phyloP scores from a whole-genome alignment of 1,140 invertebrate genomes.

The Drosophila gunungcola region DNA sequence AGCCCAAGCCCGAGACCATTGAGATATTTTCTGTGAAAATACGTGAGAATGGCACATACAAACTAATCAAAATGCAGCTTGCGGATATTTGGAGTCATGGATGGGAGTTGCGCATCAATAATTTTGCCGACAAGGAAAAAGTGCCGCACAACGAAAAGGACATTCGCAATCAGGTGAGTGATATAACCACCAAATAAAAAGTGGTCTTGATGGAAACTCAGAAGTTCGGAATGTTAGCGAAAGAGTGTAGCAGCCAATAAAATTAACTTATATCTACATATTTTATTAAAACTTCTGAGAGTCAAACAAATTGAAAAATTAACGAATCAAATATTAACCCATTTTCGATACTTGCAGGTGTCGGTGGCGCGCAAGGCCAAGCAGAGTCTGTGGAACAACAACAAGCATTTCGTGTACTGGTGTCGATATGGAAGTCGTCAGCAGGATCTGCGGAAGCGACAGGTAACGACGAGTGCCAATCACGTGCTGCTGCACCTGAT shows the following conservation, averaged over 20 bases:
- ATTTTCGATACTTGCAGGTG: slow-evolving; percentile 40
- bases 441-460: slow-evolving; percentile 87
- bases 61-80: slow-evolving; percentile 87
- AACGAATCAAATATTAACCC: background rate
- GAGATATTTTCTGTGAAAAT: slow-evolving; percentile 88
- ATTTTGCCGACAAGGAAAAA: slow-evolving; percentile 89
- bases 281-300: too few relatives aligned
- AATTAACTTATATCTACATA: too few relatives aligned
- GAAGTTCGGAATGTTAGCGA: too few relatives aligned
- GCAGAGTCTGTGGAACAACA: slow-evolving; percentile 87
- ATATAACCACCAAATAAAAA: background rate
- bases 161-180: slow-evolving; percentile 87
- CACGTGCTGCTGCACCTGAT: slow-evolving; percentile 76
- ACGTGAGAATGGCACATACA: slow-evolving; percentile 87
- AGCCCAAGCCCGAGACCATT: slow-evolving; percentile 89
- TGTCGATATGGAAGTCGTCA: slow-evolving; percentile 88
- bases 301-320: too few relatives aligned
- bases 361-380: slow-evolving; percentile 82
- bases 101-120: slow-evolving; percentile 89
- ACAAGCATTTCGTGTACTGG: slow-evolving; percentile 89
- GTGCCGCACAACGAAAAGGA: slow-evolving; percentile 88
- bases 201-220: background rate
- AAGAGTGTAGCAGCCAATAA: too few relatives aligned
- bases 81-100: slow-evolving; percentile 88
- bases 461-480: slow-evolving; percentile 86